Evolutionary conservation across 2,888 invertebrate species (phyloP).

Genomic region (Trissoscelio sp.): DNA sequence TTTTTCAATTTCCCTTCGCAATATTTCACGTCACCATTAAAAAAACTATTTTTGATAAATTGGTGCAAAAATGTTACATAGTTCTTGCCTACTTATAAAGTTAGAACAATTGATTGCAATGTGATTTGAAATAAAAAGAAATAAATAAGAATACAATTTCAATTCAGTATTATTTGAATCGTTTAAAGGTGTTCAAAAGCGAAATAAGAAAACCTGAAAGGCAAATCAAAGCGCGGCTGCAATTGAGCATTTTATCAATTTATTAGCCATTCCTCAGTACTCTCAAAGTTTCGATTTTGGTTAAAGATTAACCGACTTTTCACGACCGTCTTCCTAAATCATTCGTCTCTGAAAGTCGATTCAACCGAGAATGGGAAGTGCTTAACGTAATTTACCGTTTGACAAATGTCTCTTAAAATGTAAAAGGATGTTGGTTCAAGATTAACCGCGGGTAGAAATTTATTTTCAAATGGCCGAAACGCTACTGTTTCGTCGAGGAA

Average conservation of each 20-base stretch:
- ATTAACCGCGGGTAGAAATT: conserved; percentile 9
- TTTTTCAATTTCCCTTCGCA: conserved; percentile 12
- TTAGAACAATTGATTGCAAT: neutral
- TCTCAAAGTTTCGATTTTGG: neutral
- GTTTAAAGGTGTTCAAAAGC: conserved; percentile 14
- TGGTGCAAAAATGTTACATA: neutral
- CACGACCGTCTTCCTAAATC: conserved; percentile 35
- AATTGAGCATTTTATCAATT: conserved; percentile 26
- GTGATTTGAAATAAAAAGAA: neutral
- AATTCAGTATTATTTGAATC: neutral
- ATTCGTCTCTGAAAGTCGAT: conserved; percentile 15
- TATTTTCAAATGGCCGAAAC: conserved; percentile 4
- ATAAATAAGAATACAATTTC: neutral
- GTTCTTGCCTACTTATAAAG: too few relatives aligned
- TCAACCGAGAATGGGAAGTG: conserved; percentile 9
- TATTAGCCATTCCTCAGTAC: conserved; percentile 14
- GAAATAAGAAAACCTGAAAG: conserved; percentile 11
- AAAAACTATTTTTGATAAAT: conserved; percentile 3
- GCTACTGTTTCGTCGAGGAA: conserved; percentile 2
- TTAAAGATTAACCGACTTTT: conserved; percentile 33
- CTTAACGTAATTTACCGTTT: conserved; percentile 23
- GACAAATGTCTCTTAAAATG: conserved; percentile 13
- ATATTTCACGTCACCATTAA: conserved; percentile 4
- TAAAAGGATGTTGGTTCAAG: neutral
- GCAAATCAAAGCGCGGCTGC: conserved; percentile 16